Percentiles rank a stretch among this genome's conserved stretches.
Conservation (phyloP, 2,113 vertebrate species). For the Anser cygnoides region DNA sequence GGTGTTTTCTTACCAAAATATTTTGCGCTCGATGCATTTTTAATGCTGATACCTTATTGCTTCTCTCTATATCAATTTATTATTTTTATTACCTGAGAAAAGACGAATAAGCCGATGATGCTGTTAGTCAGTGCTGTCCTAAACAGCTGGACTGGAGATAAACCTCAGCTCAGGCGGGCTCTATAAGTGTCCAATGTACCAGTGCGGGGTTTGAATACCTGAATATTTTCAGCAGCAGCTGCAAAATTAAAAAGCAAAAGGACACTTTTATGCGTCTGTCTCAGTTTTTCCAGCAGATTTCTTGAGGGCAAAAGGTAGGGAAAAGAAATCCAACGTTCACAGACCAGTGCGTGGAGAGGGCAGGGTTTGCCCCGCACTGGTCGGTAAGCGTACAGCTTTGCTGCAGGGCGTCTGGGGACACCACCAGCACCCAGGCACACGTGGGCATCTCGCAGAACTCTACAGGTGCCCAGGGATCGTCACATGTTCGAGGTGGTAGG, state of each 20-base stretch:
- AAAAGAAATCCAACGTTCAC: neutral
- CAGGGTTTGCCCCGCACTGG: neutral
- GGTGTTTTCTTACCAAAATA: slow-evolving; percentile 6
- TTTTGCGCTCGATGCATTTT: slow-evolving; percentile 35
- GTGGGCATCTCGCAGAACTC: neutral
- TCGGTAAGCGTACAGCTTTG: neutral
- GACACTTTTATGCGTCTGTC: neutral
- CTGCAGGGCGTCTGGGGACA: neutral
- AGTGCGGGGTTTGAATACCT: neutral
- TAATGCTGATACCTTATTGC: slow-evolving; percentile 46
- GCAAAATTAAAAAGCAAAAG: neutral
- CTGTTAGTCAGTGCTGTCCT: slow-evolving; percentile 52
- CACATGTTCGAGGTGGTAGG: neutral
- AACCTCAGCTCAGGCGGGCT: neutral
- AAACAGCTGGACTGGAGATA: neutral
- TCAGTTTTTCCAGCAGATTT: neutral
- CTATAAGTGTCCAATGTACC: neutral
- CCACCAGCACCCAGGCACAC: too few species aligned
- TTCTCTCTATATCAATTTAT: slow-evolving; percentile 24
- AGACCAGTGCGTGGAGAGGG: neutral
- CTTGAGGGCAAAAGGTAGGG: neutral
- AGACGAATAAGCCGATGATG: slow-evolving; percentile 24
- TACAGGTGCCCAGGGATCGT: neutral
- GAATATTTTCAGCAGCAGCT: neutral
- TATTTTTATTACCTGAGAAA: neutral